These are phyloP conservation scores for Stomatorhinus walkeri DNA, from an alignment of 2,797 vertebrate species.

Conservation along the genomic window DNA sequence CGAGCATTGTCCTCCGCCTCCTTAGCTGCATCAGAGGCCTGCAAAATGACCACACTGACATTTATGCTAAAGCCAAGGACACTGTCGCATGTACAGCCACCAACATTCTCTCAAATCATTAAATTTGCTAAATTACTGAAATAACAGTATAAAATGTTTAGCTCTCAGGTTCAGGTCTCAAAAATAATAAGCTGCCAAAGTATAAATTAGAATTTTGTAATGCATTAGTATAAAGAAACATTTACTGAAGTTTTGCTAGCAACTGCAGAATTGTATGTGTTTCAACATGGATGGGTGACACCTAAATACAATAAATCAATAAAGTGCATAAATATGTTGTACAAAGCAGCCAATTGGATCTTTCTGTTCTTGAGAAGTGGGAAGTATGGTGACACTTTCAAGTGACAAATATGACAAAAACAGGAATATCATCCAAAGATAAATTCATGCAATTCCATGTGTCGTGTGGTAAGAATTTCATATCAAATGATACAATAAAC, in stretches of 20 bases:
- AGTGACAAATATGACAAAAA: neutral
- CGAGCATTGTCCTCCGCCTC: constrained; percentile 87
- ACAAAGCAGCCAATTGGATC: neutral
- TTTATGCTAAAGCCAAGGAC: neutral
- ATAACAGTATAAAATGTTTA: neutral
- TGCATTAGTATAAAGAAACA: neutral
- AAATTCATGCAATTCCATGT: neutral
- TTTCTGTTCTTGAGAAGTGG: neutral
- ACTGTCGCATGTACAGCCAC: neutral
- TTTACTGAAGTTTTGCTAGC: neutral
- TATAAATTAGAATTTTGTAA: neutral
- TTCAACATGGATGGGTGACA: neutral
- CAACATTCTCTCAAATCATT: neutral
- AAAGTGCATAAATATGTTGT: neutral
- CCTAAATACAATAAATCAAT: neutral
- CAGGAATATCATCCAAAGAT: neutral
- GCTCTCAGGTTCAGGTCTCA: neutral
- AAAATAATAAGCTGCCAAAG: neutral
- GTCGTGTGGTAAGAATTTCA: neutral
- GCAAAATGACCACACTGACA: neutral
- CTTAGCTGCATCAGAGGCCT: constrained; percentile 85
- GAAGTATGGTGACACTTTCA: neutral
- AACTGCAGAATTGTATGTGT: neutral
- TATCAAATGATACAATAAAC: neutral
- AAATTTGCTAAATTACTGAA: neutral